These are phyloP conservation scores for Diplazon laetatorius DNA, from an alignment of 2,888 invertebrate genomes.

Conservation along the genomic window DNA sequence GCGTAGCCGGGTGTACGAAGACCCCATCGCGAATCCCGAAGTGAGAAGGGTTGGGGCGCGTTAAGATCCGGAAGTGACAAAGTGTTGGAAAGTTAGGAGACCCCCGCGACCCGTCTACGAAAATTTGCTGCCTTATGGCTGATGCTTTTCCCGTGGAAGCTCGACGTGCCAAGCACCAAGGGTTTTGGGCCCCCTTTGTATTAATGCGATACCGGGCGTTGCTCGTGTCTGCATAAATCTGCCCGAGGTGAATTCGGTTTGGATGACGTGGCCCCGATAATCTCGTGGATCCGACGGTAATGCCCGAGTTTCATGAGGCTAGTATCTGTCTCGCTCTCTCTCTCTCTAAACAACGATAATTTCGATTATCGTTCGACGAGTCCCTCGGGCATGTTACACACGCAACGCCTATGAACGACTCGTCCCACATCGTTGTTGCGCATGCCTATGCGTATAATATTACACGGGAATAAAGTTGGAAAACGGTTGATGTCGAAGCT, in stretches of 20 bases:
- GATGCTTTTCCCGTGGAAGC: constrained; percentile 36
- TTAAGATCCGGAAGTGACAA: constrained; percentile 62
- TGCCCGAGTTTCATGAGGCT: constrained; percentile 50
- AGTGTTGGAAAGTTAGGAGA: constrained; percentile 64
- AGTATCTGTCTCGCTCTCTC: no score
- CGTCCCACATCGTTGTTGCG: constrained; percentile 3
- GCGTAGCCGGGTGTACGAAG: constrained; percentile 28
- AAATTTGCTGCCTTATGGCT: constrained; percentile 61
- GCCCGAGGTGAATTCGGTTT: constrained; percentile 46
- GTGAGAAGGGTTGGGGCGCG: constrained; percentile 33
- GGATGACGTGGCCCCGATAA: constrained; percentile 57
- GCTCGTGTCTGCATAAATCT: constrained; percentile 60
- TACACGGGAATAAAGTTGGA: constrained; percentile 49
- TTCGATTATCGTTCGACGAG: constrained; percentile 60
- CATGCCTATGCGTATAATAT: constrained; percentile 1
- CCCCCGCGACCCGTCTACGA: constrained; percentile 55
- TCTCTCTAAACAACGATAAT: constrained; percentile 58
- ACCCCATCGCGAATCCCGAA: not conserved
- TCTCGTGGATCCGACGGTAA: constrained; percentile 55
- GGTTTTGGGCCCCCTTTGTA: constrained; percentile 1
- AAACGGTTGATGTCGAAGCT: constrained; percentile 48
- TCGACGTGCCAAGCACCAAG: constrained; percentile 23
- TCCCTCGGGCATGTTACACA: constrained; percentile 43
- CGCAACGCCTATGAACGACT: constrained; percentile 27
- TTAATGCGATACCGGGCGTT: constrained; percentile 44